Base-by-base conservation (phyloP, 2,113 vertebrate species). In the Phylloscopus trochiloides region DNA sequence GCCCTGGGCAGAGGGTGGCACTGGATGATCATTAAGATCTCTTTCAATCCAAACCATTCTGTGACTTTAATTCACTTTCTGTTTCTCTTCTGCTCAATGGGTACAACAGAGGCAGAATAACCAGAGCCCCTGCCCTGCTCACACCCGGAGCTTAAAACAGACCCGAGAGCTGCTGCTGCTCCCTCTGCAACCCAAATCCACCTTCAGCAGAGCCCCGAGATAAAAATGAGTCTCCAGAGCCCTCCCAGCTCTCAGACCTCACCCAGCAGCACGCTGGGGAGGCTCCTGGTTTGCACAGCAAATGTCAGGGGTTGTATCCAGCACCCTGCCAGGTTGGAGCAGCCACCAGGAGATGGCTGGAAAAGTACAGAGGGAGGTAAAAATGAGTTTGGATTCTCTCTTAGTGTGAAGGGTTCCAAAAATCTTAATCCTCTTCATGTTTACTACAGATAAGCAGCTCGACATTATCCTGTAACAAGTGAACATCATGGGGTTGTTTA, bases 371-470 rank as follows among this genome's bases (percentile, higher is more conserved):
- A 52, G 1, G 18, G 48, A 86, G 71, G 66, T 26, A 36, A 78
- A 90, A 90, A 61, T 3, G 19, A 74, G 66, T 78, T 26, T 43
- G 74, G 36, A 43, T 78, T 75, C 92, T 75, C 66, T 71, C 59
- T 40, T 4, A 50, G 70, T 45, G 34, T 1, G 0, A 28, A 74
- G 9, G 43, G 14, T 34, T 91, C 77, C 48, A 78, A 85, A 45
- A 71, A 52, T 5, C 17, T 6, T 65, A 92, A 94, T 79, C 90
- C 85, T 92, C 54, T 58, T 62, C 54, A 17, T 42, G 82, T 86
- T 85, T 75, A 57, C 70, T 42, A 47, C 81, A 81, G 92, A 61
- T 90, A 82, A 95, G 92, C 70, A 82, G 90, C 88, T 73, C 16
- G 71, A 52, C 11, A 1, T 86, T 83, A 73, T 50, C 54, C 62